phyloP scores from a whole-genome alignment of 2,113 vertebrate genomes.

The Pomatorhinus ruficollis region DNA sequence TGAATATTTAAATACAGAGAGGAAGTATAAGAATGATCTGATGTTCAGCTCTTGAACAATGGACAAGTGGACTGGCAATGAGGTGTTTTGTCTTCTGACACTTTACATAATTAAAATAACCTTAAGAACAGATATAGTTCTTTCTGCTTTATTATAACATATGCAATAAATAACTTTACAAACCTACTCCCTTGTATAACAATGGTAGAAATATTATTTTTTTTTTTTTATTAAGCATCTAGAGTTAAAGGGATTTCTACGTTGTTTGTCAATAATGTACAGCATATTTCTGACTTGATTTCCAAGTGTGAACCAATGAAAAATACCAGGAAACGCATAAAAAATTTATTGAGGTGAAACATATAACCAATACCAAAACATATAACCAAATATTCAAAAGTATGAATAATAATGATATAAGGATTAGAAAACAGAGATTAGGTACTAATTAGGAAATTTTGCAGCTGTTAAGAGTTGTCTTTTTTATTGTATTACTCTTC shows the following conservation, averaged over 20 bases:
- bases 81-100: background rate
- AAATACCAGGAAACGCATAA: constrained; percentile 15
- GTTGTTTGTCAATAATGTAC: background rate
- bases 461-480: background rate
- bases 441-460: background rate
- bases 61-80: background rate
- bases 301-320: background rate
- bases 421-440: background rate
- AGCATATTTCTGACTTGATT: background rate
- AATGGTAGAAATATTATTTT: background rate
- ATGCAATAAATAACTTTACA: background rate
- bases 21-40: background rate
- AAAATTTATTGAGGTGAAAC: background rate
- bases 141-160: background rate
- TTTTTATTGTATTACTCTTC: background rate
- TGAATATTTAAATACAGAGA: background rate
- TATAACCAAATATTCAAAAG: background rate
- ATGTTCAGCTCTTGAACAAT: background rate
- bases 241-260: background rate
- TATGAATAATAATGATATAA: background rate
- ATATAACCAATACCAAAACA: background rate
- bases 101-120: background rate
- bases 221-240: background rate
- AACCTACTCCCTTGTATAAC: background rate
- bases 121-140: background rate